Evolutionary conservation across 2,888 invertebrate genomes (phyloP), one percentile per base, ranked within the genome.

Genomic region (Fragum whitleyi): DNA sequence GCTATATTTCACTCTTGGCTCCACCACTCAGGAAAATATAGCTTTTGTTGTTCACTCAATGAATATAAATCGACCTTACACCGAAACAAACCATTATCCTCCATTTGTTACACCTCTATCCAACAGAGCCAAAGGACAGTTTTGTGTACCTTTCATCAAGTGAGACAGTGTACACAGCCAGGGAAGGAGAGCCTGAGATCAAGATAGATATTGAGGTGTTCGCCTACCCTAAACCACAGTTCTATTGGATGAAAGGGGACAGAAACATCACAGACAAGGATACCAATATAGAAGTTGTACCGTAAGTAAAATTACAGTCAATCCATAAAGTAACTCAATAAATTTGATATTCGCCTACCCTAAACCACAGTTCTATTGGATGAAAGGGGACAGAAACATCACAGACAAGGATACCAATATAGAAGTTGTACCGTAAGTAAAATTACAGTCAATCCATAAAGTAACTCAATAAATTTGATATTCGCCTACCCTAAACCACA

Each of bases 171-270:
- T 53, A 86, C 0, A 74, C 71, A 16, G 85, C 83, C 1, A 68
- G 55, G 21, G 86, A 86, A 14, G 73, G 75, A 14, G 81, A 74
- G 14, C 29, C 77, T 11, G 59, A 72, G 16, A 83, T 76, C 6
- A 70, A 75, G 21, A 59, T 90, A 2, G 51, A 32, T 9, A 81
- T 89, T 6, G 47, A 76, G 16, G 75, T 87, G n/a, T 72, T 77
- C 21, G 85, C 89, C 2, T 86, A 84, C 36, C 89, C 87, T 0
- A 28, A 59, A 26, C 88, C 89, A 1, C 67, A 61, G 0, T 70
- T 87, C 39, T 80, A 78, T 53, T 90, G 88, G 89, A 85, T 69
- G 42, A 83, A 85, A 74, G 85, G 82, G n/a, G 82, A 71, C 7
- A 39, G 74, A 6, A 83, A 78, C 32, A 75, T 86, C 7, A 74